Evolutionary conservation across 2,113 vertebrate genomes (phyloP).

Genomic region (Clarias gariepinus): DNA sequence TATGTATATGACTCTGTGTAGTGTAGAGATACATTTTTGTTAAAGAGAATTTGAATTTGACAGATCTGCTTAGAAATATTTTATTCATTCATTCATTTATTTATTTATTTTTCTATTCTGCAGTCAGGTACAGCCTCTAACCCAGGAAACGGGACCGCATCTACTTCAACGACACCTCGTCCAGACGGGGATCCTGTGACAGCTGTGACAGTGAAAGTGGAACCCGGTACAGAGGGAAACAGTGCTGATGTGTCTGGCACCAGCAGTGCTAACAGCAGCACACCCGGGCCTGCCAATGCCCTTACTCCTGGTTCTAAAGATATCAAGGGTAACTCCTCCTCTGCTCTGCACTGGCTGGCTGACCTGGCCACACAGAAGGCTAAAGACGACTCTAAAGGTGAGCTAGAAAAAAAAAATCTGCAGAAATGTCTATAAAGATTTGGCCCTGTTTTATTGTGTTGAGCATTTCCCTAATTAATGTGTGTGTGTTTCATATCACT

Average conservation of each 20-base stretch:
- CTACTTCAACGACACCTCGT: slow-evolving; percentile 58
- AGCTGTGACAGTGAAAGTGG: slow-evolving; percentile 63
- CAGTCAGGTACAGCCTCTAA: slow-evolving; percentile 46
- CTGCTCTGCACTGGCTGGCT: slow-evolving; percentile 95
- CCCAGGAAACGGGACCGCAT: slow-evolving; percentile 46
- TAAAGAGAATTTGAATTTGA: neutral
- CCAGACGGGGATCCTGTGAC: slow-evolving; percentile 64
- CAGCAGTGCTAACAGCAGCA: slow-evolving; percentile 56
- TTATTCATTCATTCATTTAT: neutral
- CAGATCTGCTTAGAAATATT: neutral
- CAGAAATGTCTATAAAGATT: neutral
- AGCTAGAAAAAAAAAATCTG: neutral
- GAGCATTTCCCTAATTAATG: neutral
- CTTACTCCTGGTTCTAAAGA: slow-evolving; percentile 73
- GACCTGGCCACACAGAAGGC: slow-evolving; percentile 96
- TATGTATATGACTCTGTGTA: too few species aligned
- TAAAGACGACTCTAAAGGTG: slow-evolving; percentile 98
- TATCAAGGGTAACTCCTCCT: slow-evolving; percentile 83
- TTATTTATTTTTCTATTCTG: neutral
- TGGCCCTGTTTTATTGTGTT: neutral
- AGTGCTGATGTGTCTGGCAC: slow-evolving; percentile 60
- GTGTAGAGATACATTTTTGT: neutral
- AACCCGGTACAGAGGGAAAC: slow-evolving; percentile 64
- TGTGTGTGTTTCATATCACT: too few species aligned
- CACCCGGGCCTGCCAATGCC: slow-evolving; percentile 62